A percentile compares a stretch with the other conserved stretches of the same genome.
These are phyloP conservation scores for Phalera bucephala DNA, from an alignment of 2,888 invertebrate genomes.

Conservation along the genomic window DNA sequence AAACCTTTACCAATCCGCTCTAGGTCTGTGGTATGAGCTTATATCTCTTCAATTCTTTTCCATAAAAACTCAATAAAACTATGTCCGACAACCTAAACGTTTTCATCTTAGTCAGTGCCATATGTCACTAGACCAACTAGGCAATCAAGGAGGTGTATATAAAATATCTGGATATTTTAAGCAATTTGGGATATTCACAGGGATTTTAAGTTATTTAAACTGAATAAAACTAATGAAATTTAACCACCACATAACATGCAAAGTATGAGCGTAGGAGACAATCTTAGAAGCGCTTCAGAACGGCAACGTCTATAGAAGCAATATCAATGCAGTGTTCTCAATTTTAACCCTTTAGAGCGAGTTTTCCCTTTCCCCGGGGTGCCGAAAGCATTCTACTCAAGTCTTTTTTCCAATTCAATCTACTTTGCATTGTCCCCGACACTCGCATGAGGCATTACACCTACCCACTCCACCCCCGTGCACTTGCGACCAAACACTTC, in stretches of 20 bases:
- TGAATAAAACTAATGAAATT: background rate
- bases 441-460: slow-evolving; percentile 81
- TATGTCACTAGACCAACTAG: too few relatives aligned
- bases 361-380: slow-evolving; percentile 60
- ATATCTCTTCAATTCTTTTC: too few relatives aligned
- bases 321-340: slow-evolving; percentile 39
- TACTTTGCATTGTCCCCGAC: slow-evolving; percentile 81
- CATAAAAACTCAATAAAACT: too few relatives aligned
- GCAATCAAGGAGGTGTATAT: too few relatives aligned
- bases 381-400: slow-evolving; percentile 71
- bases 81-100: too few relatives aligned
- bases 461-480: slow-evolving; percentile 63
- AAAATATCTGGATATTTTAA: too few relatives aligned
- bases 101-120: too few relatives aligned
- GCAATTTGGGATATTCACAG: too few relatives aligned
- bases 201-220: too few relatives aligned
- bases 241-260: background rate
- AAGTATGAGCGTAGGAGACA: background rate
- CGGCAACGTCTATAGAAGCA: slow-evolving; percentile 50
- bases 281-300: slow-evolving; percentile 18
- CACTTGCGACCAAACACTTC: slow-evolving; percentile 73
- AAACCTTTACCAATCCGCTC: too few relatives aligned
- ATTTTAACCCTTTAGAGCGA: slow-evolving; percentile 70
- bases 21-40: too few relatives aligned
- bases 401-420: slow-evolving; percentile 82